phyloP scores from a whole-genome alignment of 2,888 invertebrate species.

The Tinea trinotella region DNA sequence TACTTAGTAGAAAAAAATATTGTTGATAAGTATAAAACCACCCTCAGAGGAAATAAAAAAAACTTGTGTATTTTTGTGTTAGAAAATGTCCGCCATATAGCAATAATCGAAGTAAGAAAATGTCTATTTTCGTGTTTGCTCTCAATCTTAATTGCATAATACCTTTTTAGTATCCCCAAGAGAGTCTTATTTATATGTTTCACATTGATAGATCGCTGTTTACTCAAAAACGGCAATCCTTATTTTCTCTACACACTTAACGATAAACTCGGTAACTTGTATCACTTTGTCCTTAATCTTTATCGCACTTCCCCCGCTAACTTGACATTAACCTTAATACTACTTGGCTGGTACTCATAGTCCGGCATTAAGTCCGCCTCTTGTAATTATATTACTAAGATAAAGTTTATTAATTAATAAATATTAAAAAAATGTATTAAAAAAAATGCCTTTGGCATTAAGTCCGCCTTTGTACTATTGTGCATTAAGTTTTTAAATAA shows the following conservation, averaged over 20 bases:
- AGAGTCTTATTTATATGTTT: constrained; percentile 2
- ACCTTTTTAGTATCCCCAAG: constrained; percentile 17
- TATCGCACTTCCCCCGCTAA: too few species aligned
- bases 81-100: neutral
- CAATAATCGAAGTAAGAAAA: constrained; percentile 14
- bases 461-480: too few species aligned
- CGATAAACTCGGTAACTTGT: neutral
- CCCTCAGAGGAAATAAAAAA: neutral
- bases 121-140: constrained; percentile 15
- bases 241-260: neutral
- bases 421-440: too few species aligned
- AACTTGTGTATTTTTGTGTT: neutral
- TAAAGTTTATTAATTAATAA: too few species aligned
- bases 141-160: constrained; percentile 15
- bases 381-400: too few species aligned
- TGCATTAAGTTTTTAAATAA: too few species aligned
- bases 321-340: too few species aligned
- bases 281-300: too few species aligned
- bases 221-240: neutral
- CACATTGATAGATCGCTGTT: constrained; percentile 11
- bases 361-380: too few species aligned
- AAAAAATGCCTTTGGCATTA: too few species aligned
- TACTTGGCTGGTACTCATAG: too few species aligned
- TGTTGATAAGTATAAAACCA: neutral
- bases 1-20: too few species aligned